These are phyloP conservation scores for Montipora efflorescens DNA, from an alignment of 64 coral and sea anemone species.

Conservation along the genomic window DNA sequence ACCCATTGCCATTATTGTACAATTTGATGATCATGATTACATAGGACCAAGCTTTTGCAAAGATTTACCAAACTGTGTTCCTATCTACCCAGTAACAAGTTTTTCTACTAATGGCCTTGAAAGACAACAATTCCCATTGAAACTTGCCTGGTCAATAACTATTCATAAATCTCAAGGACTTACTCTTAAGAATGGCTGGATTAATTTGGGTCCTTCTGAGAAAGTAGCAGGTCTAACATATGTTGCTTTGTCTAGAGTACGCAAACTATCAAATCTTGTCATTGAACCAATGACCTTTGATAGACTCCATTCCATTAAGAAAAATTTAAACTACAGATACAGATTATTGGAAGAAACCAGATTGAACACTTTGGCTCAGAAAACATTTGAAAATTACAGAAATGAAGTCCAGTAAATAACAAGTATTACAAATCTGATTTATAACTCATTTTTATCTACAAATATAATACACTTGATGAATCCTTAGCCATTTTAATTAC, in stretches of 20 bases:
- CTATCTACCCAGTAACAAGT: slow-evolving; percentile 12
- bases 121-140: slow-evolving; percentile 34
- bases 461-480: background rate
- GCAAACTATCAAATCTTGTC: background rate
- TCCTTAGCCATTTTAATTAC: too few relatives aligned
- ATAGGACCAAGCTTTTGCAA: slow-evolving; percentile 33
- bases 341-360: slow-evolving; percentile 36
- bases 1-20: slow-evolving; percentile 38
- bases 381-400: background rate
- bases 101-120: slow-evolving; percentile 4
- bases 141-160: background rate
- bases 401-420: background rate
- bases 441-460: background rate
- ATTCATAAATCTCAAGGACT: slow-evolving; percentile 10
- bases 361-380: background rate
- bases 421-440: background rate
- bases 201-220: background rate
- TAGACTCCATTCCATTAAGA: background rate
- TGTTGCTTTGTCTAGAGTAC: slow-evolving; percentile 2
- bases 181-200: background rate
- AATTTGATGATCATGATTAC: slow-evolving; percentile 37
- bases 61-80: slow-evolving; percentile 3
- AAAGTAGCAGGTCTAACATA: background rate
- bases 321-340: background rate
- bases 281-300: slow-evolving; percentile 14